A percentile compares a stretch with the other conserved stretches of the same genome.
These are phyloP conservation scores for Ophion slaviceki DNA, from an alignment of 2,888 invertebrate species.

Conservation along the genomic window DNA sequence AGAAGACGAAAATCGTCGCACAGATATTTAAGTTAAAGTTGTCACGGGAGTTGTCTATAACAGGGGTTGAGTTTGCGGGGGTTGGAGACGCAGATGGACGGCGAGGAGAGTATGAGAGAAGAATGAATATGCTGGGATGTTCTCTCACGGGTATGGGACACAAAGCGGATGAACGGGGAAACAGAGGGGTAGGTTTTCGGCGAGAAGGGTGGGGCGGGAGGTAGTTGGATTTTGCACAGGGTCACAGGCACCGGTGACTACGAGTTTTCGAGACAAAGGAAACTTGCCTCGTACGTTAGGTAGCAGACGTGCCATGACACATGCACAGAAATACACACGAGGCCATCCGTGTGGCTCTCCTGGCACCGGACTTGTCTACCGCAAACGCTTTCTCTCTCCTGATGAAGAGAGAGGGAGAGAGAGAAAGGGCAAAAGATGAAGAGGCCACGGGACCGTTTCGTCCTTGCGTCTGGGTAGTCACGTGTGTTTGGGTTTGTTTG, in stretches of 20 bases:
- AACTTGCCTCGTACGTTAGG: slow-evolving; percentile 80
- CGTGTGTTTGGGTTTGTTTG: background rate
- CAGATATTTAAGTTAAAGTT: slow-evolving; percentile 72
- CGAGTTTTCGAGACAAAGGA: slow-evolving; percentile 78
- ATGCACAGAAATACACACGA: slow-evolving; percentile 57
- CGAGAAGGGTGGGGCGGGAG: slow-evolving; percentile 24
- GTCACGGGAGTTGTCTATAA: slow-evolving; percentile 70
- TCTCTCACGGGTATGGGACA: slow-evolving; percentile 19
- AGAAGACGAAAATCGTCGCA: slow-evolving; percentile 59
- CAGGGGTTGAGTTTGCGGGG: slow-evolving; percentile 20
- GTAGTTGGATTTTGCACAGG: slow-evolving; percentile 67
- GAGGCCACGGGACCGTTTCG: background rate
- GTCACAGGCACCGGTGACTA: slow-evolving; percentile 63
- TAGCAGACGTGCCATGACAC: slow-evolving; percentile 77
- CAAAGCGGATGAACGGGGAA: slow-evolving; percentile 30
- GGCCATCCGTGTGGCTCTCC: slow-evolving; percentile 44
- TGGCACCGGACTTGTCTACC: slow-evolving; percentile 52
- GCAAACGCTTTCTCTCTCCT: slow-evolving; percentile 10
- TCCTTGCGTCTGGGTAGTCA: background rate
- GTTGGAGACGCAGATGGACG: slow-evolving; percentile 15
- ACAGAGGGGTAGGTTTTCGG: slow-evolving; percentile 31
- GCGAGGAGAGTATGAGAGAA: slow-evolving; percentile 33
- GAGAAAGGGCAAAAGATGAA: background rate
- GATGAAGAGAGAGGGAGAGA: background rate
- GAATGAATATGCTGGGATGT: slow-evolving; percentile 44